A percentile compares a stretch with the other conserved stretches of the same genome.
Evolutionary conservation across 1,140 invertebrate species (phyloP).

Genomic region (Cotesia typhae): DNA sequence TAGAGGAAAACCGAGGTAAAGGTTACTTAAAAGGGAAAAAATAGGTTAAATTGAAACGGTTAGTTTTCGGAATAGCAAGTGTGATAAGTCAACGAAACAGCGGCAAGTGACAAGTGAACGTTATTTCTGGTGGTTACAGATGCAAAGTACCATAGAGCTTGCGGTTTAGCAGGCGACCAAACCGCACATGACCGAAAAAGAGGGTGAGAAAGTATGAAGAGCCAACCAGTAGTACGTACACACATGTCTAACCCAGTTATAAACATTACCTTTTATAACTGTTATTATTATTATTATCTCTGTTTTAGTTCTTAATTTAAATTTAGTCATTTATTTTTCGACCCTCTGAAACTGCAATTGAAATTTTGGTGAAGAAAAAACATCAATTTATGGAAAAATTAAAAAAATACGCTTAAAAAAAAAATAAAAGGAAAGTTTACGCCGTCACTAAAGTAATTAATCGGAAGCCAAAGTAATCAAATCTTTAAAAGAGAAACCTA

Average conservation of each 20-base stretch:
- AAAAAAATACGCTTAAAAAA: too few species aligned
- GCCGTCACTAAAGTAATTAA: too few species aligned
- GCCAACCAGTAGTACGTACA: background rate
- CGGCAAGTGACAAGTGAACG: slow-evolving; percentile 15
- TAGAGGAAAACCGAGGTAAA: too few species aligned
- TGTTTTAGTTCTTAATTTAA: background rate
- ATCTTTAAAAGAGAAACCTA: background rate
- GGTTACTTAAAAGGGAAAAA: background rate
- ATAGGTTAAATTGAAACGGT: background rate
- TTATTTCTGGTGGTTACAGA: slow-evolving; percentile 20
- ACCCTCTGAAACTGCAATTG: too few species aligned
- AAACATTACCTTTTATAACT: too few species aligned
- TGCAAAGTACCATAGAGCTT: slow-evolving; percentile 6
- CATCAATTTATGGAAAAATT: too few species aligned
- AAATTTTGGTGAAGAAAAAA: too few species aligned
- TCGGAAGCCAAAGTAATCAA: too few species aligned
- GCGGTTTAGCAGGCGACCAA: slow-evolving; percentile 13
- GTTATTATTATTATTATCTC: background rate
- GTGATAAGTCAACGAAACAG: slow-evolving; percentile 25
- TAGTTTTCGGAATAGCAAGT: slow-evolving; percentile 6
- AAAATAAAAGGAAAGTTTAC: too few species aligned
- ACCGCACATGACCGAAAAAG: background rate
- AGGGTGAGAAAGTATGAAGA: background rate
- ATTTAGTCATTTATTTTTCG: too few species aligned
- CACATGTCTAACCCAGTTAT: slow-evolving; percentile 13